Evolutionary conservation across 2,797 vertebrate species (phyloP).

Genomic region (Gymnoscopelus microlampas): DNA sequence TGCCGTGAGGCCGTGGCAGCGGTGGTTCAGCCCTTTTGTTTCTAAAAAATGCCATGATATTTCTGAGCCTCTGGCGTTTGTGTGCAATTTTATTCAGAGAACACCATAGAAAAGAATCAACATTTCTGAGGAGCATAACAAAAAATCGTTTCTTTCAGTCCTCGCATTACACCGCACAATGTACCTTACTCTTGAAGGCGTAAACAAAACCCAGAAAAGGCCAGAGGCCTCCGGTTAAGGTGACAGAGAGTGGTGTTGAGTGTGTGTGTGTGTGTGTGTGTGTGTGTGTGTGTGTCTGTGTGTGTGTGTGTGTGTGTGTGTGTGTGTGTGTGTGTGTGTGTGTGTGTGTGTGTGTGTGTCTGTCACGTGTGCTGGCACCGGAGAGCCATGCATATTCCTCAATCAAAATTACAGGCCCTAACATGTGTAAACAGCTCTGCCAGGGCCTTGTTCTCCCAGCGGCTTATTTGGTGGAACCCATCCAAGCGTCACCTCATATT

Average conservation of each 20-base stretch:
- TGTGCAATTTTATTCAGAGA: conserved; percentile 51
- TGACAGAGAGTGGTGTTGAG: too few relatives aligned
- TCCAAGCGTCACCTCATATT: conserved; percentile 74
- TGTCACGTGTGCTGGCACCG: conserved; percentile 49
- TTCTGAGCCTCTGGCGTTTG: conserved; percentile 36
- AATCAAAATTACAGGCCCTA: conserved; percentile 56
- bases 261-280: too few relatives aligned
- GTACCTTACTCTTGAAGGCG: neutral
- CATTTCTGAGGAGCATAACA: neutral
- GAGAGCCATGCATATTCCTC: conserved; percentile 61
- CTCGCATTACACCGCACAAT: conserved; percentile 25
- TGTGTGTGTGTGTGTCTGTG: too few relatives aligned
- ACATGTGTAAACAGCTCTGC: conserved; percentile 65
- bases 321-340: too few relatives aligned
- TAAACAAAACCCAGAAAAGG: neutral
- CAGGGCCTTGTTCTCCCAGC: conserved; percentile 62
- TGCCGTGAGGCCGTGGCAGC: too few relatives aligned
- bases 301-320: too few relatives aligned
- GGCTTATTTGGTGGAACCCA: conserved; percentile 68
- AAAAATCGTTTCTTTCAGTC: conserved; percentile 34
- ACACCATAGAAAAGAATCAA: conserved; percentile 47
- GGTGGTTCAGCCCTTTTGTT: too few relatives aligned
- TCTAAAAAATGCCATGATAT: too few relatives aligned
- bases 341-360: neutral
- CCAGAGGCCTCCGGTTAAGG: too few relatives aligned